Evolutionary conservation across 2,888 invertebrate genomes (phyloP).

Genomic region (Anorthoa munda): DNA sequence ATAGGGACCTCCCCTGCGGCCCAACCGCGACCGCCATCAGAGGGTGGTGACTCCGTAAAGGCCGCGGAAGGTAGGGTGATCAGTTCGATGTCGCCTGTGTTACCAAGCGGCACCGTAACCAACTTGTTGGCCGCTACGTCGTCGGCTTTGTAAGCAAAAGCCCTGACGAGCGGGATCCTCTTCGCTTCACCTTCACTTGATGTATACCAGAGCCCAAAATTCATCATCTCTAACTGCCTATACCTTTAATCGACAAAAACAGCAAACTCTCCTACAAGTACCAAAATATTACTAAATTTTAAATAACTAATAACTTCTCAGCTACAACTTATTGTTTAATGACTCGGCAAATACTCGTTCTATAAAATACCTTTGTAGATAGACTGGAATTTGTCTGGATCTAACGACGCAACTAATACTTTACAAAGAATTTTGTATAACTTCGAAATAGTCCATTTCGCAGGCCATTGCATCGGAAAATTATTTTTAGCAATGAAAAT

Average conservation of each 20-base stretch:
- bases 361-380: constrained; percentile 2
- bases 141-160: too few species aligned
- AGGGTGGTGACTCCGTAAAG: too few species aligned
- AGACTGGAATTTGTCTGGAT: constrained; percentile 17
- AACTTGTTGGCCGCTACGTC: too few species aligned
- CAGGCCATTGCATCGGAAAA: constrained; percentile 64
- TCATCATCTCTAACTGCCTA: neutral
- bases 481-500: constrained; percentile 53
- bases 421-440: constrained; percentile 34
- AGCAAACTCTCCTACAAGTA: neutral
- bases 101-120: too few species aligned
- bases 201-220: neutral
- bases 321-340: constrained; percentile 11
- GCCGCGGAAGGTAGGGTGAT: too few species aligned
- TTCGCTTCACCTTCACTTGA: too few species aligned
- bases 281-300: neutral
- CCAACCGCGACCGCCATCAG: too few species aligned
- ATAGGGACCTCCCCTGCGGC: too few species aligned
- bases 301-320: neutral
- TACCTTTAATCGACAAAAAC: neutral
- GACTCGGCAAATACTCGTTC: neutral
- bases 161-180: too few species aligned
- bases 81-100: too few species aligned
- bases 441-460: constrained; percentile 63
- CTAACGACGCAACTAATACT: constrained; percentile 35